phyloP scores from a whole-genome alignment of 2,113 vertebrate species.

The Synodontis membranacea region DNA sequence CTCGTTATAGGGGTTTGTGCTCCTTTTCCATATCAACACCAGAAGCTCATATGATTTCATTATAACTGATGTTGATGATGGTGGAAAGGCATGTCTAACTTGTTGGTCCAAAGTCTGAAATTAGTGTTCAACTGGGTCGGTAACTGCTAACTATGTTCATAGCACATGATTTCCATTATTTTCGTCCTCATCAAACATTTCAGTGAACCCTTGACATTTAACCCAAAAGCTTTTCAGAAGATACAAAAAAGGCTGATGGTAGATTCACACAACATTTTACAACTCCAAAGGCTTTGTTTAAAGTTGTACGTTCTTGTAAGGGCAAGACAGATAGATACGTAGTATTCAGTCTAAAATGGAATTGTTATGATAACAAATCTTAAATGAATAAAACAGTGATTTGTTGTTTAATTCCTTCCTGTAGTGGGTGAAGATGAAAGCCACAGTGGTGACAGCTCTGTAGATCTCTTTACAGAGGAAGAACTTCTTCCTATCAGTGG shows the following conservation, averaged over 20 bases:
- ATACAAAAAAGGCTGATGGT: too few species aligned
- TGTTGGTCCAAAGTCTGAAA: neutral
- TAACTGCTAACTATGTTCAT: neutral
- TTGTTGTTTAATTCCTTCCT: slow-evolving; percentile 27
- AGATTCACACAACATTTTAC: neutral
- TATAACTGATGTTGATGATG: neutral
- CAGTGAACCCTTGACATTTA: neutral
- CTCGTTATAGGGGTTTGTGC: neutral
- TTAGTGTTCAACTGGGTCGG: neutral
- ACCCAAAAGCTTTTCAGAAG: too few species aligned
- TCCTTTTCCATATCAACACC: neutral
- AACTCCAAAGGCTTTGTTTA: neutral
- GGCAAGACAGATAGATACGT: neutral
- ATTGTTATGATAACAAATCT: neutral
- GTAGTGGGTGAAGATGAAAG: slow-evolving; percentile 81
- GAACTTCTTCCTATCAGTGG: slow-evolving; percentile 82
- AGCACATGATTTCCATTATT: neutral
- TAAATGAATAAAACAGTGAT: neutral
- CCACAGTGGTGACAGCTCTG: slow-evolving; percentile 83
- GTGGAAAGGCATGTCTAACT: neutral
- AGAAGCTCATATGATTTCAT: neutral
- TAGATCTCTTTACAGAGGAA: slow-evolving; percentile 85
- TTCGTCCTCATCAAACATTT: neutral
- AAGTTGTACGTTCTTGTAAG: neutral
- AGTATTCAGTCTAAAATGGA: neutral